phyloP scores from a whole-genome alignment of 2,888 invertebrate species.

The Diarsia brunnea region DNA sequence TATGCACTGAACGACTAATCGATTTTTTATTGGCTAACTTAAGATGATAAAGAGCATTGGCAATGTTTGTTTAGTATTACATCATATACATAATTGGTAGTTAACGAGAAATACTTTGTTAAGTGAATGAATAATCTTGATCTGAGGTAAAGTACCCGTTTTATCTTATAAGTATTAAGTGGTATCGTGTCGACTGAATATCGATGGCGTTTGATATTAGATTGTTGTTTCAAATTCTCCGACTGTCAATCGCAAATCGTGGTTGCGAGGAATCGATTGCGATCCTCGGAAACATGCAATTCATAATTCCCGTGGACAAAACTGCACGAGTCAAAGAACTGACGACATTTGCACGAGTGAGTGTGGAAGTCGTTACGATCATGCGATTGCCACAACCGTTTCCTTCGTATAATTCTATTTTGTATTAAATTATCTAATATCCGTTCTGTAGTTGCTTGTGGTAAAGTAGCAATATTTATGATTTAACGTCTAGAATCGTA shows the following conservation, averaged over 20 bases:
- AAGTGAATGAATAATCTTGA: slow-evolving; percentile 44
- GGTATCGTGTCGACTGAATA: slow-evolving; percentile 27
- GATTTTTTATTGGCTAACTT: slow-evolving; percentile 59
- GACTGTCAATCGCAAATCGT: not conserved
- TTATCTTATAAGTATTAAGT: slow-evolving; percentile 16
- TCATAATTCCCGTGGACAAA: slow-evolving; percentile 38
- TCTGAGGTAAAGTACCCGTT: slow-evolving; percentile 48
- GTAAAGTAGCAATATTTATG: slow-evolving; percentile 35
- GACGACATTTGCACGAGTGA: slow-evolving; percentile 53
- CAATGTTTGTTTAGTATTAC: slow-evolving; percentile 72
- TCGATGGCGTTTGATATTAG: slow-evolving; percentile 35
- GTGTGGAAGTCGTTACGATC: slow-evolving; percentile 24
- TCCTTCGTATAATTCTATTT: slow-evolving; percentile 40
- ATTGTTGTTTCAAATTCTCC: slow-evolving; percentile 25
- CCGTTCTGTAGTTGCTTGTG: slow-evolving; percentile 36
- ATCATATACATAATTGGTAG: slow-evolving; percentile 67
- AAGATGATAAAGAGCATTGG: slow-evolving; percentile 53
- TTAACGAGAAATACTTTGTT: slow-evolving; percentile 49
- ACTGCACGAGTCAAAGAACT: slow-evolving; percentile 24
- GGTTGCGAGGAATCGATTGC: slow-evolving; percentile 22
- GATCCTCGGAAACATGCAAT: slow-evolving; percentile 33
- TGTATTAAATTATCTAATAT: slow-evolving; percentile 39
- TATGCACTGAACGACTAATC: slow-evolving; percentile 56
- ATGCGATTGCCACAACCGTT: slow-evolving; percentile 30
- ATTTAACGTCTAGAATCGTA: slow-evolving; percentile 22